Conservation (phyloP, 2,888 invertebrate species). For the Listrodromus nycthemerus region DNA sequence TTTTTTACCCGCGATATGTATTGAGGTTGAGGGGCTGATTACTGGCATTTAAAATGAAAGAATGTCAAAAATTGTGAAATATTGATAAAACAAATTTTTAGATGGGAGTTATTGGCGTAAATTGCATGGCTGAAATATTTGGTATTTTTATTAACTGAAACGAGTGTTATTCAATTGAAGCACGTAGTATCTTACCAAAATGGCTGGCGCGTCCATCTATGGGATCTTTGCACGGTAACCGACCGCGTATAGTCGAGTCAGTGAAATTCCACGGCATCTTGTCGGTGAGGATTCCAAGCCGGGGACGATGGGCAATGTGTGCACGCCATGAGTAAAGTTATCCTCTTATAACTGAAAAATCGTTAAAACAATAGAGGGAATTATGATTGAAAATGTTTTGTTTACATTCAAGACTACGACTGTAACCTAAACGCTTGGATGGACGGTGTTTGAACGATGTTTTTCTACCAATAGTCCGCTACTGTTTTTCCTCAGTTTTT, state of each 20-base stretch:
- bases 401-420: no score
- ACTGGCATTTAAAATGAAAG: no score
- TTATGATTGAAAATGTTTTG: not conserved
- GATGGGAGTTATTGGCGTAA: no score
- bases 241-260: conserved; percentile 54
- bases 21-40: no score
- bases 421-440: not conserved
- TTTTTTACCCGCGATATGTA: no score
- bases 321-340: not conserved
- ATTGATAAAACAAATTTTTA: no score
- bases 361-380: not conserved
- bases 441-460: not conserved
- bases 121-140: no score
- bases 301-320: not conserved
- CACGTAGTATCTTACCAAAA: no score
- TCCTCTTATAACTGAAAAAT: not conserved
- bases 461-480: not conserved
- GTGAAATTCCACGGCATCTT: conserved; percentile 47
- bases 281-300: not conserved
- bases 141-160: no score
- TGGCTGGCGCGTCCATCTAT: not conserved
- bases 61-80: no score
- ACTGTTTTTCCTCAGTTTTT: not conserved
- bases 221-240: conserved; percentile 14
- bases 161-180: no score